Evolutionary conservation across 2,797 vertebrate genomes (phyloP).

Genomic region (Falco biarmicus): DNA sequence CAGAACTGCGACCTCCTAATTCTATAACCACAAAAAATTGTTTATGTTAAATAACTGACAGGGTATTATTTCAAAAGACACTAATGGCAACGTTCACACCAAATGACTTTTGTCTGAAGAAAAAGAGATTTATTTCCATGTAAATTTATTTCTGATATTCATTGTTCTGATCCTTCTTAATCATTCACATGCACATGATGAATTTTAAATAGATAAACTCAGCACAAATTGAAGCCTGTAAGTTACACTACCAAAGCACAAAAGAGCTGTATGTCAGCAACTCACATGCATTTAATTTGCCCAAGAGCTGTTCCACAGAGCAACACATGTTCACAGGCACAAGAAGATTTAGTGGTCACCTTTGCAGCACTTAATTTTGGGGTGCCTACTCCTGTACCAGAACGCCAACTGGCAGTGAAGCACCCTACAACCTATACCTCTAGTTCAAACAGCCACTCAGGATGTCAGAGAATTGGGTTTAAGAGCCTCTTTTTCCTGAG

Average conservation of each 20-base stretch:
- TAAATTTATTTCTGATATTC: neutral
- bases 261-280: neutral
- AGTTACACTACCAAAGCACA: neutral
- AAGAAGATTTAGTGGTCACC: neutral
- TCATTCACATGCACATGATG: neutral
- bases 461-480: neutral
- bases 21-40: neutral
- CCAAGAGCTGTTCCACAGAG: neutral
- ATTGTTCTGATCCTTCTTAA: neutral
- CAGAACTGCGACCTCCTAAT: neutral
- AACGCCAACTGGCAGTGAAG: neutral
- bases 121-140: neutral
- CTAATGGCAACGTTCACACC: neutral
- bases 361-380: neutral
- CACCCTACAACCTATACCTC: accelerated
- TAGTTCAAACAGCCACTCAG: neutral
- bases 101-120: neutral
- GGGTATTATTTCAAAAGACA: neutral
- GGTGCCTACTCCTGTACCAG: neutral
- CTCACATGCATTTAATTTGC: neutral
- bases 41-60: neutral
- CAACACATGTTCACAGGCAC: neutral
- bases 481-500: neutral
- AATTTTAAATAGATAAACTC: neutral
- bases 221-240: neutral